These are phyloP conservation scores for Anhinga rufa DNA, from an alignment of 2,113 vertebrate genomes.

Conservation along the genomic window DNA sequence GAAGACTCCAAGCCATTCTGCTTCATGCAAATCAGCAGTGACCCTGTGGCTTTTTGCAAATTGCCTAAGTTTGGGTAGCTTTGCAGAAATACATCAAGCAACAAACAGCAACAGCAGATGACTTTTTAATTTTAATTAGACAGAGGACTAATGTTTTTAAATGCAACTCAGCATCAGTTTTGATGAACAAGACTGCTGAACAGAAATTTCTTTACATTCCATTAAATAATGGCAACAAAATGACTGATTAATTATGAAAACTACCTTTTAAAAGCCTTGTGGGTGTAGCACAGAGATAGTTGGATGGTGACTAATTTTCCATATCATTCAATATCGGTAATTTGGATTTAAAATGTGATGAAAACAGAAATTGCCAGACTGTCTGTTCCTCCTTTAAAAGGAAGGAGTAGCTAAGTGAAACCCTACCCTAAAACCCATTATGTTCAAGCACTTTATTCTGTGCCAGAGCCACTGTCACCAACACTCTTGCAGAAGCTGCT, in stretches of 20 bases:
- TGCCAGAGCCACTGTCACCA: slow-evolving; percentile 25
- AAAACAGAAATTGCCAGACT: slow-evolving; percentile 53
- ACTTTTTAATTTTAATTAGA: slow-evolving; percentile 30
- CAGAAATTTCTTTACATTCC: slow-evolving; percentile 63
- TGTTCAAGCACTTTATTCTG: not conserved
- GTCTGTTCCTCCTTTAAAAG: slow-evolving; percentile 5
- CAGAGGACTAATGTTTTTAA: slow-evolving; percentile 30
- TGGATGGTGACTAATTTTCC: slow-evolving; percentile 75
- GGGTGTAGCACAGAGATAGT: slow-evolving; percentile 59
- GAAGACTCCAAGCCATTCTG: not conserved
- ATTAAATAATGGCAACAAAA: slow-evolving; percentile 72
- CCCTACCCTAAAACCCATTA: slow-evolving; percentile 13
- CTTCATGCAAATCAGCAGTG: not conserved
- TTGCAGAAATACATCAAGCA: not conserved
- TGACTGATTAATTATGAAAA: slow-evolving; percentile 76
- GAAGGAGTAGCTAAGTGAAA: slow-evolving; percentile 8
- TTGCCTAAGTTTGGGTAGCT: not conserved
- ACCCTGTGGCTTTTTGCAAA: not conserved
- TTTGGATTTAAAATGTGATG: slow-evolving; percentile 62
- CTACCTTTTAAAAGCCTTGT: slow-evolving; percentile 68
- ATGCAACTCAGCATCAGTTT: slow-evolving; percentile 39
- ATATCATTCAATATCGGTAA: slow-evolving; percentile 69
- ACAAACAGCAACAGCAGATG: slow-evolving; percentile 35
- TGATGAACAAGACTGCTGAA: slow-evolving; percentile 39
- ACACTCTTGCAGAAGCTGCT: slow-evolving; percentile 6